A percentile compares a stretch with the other conserved stretches of the same genome.
Evolutionary conservation across 2,797 vertebrate genomes (phyloP).

Genomic region (Sebastes minor): DNA sequence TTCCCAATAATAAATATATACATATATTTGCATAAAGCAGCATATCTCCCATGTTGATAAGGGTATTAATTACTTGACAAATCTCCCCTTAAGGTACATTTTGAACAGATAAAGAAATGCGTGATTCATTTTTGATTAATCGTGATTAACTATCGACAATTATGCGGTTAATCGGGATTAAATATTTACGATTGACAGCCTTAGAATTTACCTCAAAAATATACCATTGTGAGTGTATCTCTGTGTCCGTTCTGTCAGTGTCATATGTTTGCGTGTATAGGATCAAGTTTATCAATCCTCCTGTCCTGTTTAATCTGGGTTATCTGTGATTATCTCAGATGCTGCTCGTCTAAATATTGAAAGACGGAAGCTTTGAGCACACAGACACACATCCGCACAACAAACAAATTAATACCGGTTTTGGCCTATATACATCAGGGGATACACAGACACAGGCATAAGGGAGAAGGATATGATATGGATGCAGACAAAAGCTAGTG

Average conservation of each 20-base stretch:
- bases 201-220: not conserved
- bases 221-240: not conserved
- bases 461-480: not conserved
- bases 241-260: not conserved
- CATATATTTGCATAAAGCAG: no score
- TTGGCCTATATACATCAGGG: not conserved
- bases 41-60: no score
- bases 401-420: not conserved
- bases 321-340: conserved; percentile 51
- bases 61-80: no score
- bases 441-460: not conserved
- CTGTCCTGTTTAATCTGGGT: conserved; percentile 47
- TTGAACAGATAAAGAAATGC: no score
- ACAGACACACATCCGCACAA: not conserved
- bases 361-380: conserved; percentile 4
- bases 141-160: no score
- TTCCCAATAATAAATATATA: no score
- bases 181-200: no score
- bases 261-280: not conserved
- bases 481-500: not conserved
- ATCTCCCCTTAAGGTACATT: no score
- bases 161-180: no score
- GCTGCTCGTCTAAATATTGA: conserved; percentile 63
- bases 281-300: conserved; percentile 43
- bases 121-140: no score